Base-by-base conservation (phyloP, 2,113 vertebrate species). In the Propithecus coquereli region DNA sequence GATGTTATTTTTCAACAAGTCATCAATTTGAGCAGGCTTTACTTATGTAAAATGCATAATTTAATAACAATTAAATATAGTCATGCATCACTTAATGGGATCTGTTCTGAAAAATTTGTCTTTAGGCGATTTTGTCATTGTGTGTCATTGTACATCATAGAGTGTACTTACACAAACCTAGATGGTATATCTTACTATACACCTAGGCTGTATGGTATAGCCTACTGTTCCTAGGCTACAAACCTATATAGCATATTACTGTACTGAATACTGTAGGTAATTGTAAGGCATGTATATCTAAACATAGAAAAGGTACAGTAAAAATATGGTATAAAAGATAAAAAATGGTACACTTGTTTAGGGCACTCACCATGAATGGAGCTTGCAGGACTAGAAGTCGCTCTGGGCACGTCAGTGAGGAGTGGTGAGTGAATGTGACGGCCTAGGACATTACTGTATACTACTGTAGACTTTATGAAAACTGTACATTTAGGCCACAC, bases 11-110 rank as follows among this genome's bases (percentile, higher is more conserved):
- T 13, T 73, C 27, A 91, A 63, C 40, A 74, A 40, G 30, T 73
- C 40, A 86, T 54, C 40, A 71, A 73, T 43, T 80, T 91, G 25
- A 87, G 84, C 8, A 89, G 63, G n/a, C n/a, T 82, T 84, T 86
- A 82, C 11, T 87, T 88, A 94, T 87, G 52, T 88, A 94, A 83
- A 80, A 91, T 73, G 87, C 52, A 92, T 70, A 89, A 79, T 90
- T 80, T 47, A 90, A 71, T 84, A 57, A 73, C 54, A 96, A 90
- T 83, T 30, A 81, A 90, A 70, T 66, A 94, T 16, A 30, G 40
- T 45, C 71, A 74, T 30, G 7, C 40, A 30, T 45, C 43, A 11
- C 13, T 74, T 74, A 74, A 74, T 17, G 40, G 40, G 71, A 30
- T 45, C 45, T 25, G 25, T 74, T 45, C 40, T 74, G 40, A 74